These are phyloP conservation scores for Salvator merianae DNA, from an alignment of 2,113 vertebrate species.

Conservation along the genomic window DNA sequence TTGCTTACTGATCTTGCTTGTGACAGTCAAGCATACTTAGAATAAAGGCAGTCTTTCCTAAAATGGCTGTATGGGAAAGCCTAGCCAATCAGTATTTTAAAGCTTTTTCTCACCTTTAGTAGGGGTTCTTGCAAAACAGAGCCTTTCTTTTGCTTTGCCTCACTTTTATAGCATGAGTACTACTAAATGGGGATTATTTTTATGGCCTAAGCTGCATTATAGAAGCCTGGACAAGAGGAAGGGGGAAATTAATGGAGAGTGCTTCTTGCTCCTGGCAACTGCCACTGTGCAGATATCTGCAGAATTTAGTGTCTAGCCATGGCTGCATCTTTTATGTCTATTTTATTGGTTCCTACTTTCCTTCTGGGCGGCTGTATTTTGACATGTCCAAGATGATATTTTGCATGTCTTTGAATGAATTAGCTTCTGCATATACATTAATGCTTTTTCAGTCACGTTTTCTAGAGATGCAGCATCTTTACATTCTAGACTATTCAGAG, in stretches of 20 bases:
- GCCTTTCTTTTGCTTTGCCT: neutral
- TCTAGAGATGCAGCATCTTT: neutral
- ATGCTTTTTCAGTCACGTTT: neutral
- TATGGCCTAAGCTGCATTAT: neutral
- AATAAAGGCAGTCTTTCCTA: neutral
- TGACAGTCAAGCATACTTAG: neutral
- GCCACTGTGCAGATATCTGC: neutral
- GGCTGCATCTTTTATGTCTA: neutral
- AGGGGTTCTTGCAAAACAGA: neutral
- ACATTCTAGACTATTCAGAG: neutral
- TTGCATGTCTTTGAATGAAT: neutral
- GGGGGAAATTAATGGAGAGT: neutral
- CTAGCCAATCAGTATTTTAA: neutral
- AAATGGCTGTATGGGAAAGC: neutral
- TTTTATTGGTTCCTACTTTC: neutral
- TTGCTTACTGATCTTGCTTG: no score
- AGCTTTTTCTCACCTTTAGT: neutral
- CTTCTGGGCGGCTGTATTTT: neutral
- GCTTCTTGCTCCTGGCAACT: neutral
- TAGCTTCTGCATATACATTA: neutral
- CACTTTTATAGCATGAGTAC: neutral
- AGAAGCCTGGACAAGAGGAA: neutral
- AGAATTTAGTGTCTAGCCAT: neutral
- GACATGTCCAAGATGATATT: neutral
- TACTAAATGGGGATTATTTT: neutral